Percentiles rank a stretch among this genome's conserved stretches.
Evolutionary conservation across 1,140 invertebrate species (phyloP).

Genomic region (Hydropsyche tenuis): DNA sequence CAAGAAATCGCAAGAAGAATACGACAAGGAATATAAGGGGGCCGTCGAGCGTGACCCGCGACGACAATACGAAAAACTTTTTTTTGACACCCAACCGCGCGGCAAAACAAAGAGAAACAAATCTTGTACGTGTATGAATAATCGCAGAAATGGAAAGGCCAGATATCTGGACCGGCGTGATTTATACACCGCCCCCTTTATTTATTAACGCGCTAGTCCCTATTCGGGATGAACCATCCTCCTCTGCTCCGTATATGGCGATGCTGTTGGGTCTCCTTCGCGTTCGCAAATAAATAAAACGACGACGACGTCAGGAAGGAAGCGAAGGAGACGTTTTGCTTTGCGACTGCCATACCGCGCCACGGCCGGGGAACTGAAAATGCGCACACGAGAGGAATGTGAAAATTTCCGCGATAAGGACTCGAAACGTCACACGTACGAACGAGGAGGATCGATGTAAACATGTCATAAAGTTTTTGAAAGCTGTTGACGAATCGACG

Average conservation of each 20-base stretch:
- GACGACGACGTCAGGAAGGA: neutral
- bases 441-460: neutral
- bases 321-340: neutral
- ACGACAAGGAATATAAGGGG: too few relatives aligned
- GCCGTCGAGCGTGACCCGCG: too few relatives aligned
- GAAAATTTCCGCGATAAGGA: too few relatives aligned
- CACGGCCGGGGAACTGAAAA: neutral
- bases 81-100: too few relatives aligned
- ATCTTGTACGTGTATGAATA: conserved; percentile 12
- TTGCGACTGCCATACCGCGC: too few relatives aligned
- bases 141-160: conserved; percentile 12
- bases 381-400: neutral
- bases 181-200: conserved; percentile 1
- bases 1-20: too few relatives aligned
- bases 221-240: conserved; percentile 1
- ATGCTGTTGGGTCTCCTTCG: too few relatives aligned
- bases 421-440: neutral
- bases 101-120: too few relatives aligned
- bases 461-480: too few relatives aligned
- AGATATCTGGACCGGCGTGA: neutral
- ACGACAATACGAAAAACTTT: too few relatives aligned
- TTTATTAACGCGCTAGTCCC: conserved; percentile 10
- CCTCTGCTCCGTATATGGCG: too few relatives aligned
- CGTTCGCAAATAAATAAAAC: neutral
- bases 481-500: too few relatives aligned